Evolutionary conservation across 2,797 vertebrate species (phyloP).

Genomic region (Sebastes diploproa): DNA sequence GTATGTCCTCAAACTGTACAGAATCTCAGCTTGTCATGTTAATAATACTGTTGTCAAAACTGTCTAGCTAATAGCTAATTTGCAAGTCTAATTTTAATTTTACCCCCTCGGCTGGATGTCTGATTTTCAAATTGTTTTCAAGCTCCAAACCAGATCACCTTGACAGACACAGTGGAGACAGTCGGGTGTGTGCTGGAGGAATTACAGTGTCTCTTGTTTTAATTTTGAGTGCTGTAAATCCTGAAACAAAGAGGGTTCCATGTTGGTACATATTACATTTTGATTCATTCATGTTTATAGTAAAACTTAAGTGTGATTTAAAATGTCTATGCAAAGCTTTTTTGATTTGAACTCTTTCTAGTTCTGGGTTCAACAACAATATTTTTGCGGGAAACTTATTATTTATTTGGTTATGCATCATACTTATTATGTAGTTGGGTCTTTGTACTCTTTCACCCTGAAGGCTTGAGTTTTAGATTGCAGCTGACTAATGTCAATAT

Average conservation of each 20-base stretch:
- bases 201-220: slow-evolving; percentile 57
- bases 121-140: slow-evolving; percentile 43
- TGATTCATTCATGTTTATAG: slow-evolving; percentile 83
- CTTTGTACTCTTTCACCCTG: neutral
- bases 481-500: too few species aligned
- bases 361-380: neutral
- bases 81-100: slow-evolving; percentile 59
- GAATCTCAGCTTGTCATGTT: slow-evolving; percentile 77
- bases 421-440: neutral
- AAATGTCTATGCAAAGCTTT: slow-evolving; percentile 63
- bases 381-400: slow-evolving; percentile 13
- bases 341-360: neutral
- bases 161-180: slow-evolving; percentile 18
- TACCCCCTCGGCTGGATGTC: slow-evolving; percentile 27
- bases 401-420: neutral
- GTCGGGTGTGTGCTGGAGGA: slow-evolving; percentile 46
- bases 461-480: neutral
- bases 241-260: slow-evolving; percentile 62
- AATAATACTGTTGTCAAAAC: slow-evolving; percentile 72
- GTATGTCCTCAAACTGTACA: slow-evolving; percentile 81
- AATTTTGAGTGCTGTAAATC: slow-evolving; percentile 67
- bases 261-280: slow-evolving; percentile 79
- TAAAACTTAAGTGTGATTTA: slow-evolving; percentile 83
- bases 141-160: slow-evolving; percentile 54
- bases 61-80: slow-evolving; percentile 69